Base-by-base conservation (phyloP, 2,113 vertebrate species). In the Arenaria interpres region DNA sequence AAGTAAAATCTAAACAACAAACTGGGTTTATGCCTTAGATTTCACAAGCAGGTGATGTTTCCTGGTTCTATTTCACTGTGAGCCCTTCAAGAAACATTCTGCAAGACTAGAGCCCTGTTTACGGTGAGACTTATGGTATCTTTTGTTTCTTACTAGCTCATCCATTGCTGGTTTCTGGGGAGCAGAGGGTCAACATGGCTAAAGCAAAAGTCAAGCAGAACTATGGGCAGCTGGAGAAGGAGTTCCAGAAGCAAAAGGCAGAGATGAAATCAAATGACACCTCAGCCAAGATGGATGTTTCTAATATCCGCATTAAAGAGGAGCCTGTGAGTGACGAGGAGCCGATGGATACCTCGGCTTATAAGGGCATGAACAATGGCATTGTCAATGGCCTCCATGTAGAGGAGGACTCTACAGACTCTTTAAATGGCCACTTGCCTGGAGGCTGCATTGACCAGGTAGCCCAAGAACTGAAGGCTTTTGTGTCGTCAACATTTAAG, bases 401-500 rank as follows among this genome's bases (percentile, higher is more conserved):
- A 0, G 91, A 95, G 23, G 92, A 97, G 92, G 96, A 54, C 71
- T 67, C 89, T 17, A 17, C 4, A 0, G 99, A 98, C 51, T 98
- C 98, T 41, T 28, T 98, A 6, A 99, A 99, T 0, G 98, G 99
- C 20, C 98, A 98, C 77, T 89, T 96, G 50, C 87, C 96, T 9
- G 97, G 96, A 2, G 96, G 96, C 78, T 97, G 97, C 28, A 75
- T 96, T 7, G 75, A 96, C 62, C 89, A 80, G 68, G 97, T 98
- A 7, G 97, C 98, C 7, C 98, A 93, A 11, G 99, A 99, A 98
- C 98, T 99, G 88, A 98, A 97, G 96, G 98, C 99, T 23, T 99
- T 99, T 95, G 98, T 99, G 95, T 96, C 60, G 0, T 97, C 98
- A 14, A 99, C 98, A 3, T 99, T 99, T 98, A 98, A 98, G 97